Evolutionary conservation across 1,140 invertebrate genomes (phyloP), one percentile per base, ranked within the genome.

Genomic region (Conopomorpha cramerella): DNA sequence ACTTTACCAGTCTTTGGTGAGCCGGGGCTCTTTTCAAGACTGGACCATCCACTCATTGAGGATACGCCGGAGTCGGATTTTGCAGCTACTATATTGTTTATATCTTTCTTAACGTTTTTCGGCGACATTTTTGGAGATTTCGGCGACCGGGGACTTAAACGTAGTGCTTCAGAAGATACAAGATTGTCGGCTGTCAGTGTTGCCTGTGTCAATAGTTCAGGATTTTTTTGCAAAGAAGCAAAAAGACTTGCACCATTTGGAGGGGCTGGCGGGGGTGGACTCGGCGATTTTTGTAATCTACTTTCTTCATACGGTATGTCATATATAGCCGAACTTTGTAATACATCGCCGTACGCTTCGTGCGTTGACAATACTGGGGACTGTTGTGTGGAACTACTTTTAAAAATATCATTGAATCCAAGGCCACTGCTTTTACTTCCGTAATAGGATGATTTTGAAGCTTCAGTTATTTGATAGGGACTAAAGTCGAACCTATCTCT

Each of bases 51-150:
- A 61, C 88, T 92, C 84, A 92, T 89, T 8, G 90, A 92, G 1
- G 90, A 92, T 27, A 93, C 66, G 1, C 89, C 90, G 1, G 90
- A 92, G 70, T 93, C 90, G 4, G 89, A 91, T 61, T 90, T 90
- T 3, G 85, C 85, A 17, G 86, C 78, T 8, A 84, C 82, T 31
- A 88, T 86, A 57, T 84, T 85, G 28, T 64, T 65, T 27, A 66
- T 68, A 41, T 84, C 82, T 46, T 84, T 85, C 55, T 86, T 86
- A 2, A 83, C 65, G 49, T 87, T 82, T 60, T 89, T 89, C 13
- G 88, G 86, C 27, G 87, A 88, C n/a, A 84, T 81, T 65, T 83
- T 82, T 2, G 87, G 86, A 16, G 86, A 89, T 77, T 87, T 87
- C 4, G 86, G 85, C 10, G 87, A 88, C 36, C 82, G 81, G 4